Evolutionary conservation across 2,113 vertebrate genomes (phyloP), one percentile per base, ranked within the genome.

Genomic region (Lophotis ruficrista): DNA sequence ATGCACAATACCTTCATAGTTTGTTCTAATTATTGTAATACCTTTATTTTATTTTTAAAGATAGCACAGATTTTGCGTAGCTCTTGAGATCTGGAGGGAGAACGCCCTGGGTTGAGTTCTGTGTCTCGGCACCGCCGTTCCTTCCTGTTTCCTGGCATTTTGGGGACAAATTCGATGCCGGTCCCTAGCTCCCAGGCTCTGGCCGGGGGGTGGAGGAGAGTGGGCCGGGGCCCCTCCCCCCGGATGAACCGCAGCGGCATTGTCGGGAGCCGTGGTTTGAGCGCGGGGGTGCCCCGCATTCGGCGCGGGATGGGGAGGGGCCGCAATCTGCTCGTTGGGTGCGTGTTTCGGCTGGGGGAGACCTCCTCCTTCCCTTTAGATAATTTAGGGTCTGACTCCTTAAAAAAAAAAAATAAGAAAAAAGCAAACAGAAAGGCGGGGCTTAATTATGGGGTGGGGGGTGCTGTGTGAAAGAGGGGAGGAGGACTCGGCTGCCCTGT

Each of bases 1-100:
- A 99, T 99, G 99, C 99, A 99, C 99, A 99, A 98, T 98, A 98
- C 98, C 98, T 99, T 99, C 98, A 98, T 98, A 99, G 98, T 98
- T 98, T 98, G 98, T 98, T 99, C 98, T 99, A 99, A 98, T 99
- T 99, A 99, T 99, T 99, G 99, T 99, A 99, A 98, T 98, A 98
- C 98, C 98, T 98, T 98, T 98, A 97, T 98, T 98, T 98, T 97
- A 94, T 98, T 97, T 98, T 97, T 91, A 72, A 97, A 97, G 94
- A 96, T 97, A 98, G 96, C 94, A 92, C 95, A 97, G 98, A 98
- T 82, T 97, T 85, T 85, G 73, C 93, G 28, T 89, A 96, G 90
- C 47, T 94, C 89, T 87, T 89, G 51, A 83, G 80, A 90, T 97
- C 90, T 95, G 94, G 96, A 97, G 80, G 84, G 87, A 94, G 80